These are phyloP conservation scores for Micronycteris hirsuta DNA, from an alignment of 2,113 vertebrate genomes.

Conservation along the genomic window DNA sequence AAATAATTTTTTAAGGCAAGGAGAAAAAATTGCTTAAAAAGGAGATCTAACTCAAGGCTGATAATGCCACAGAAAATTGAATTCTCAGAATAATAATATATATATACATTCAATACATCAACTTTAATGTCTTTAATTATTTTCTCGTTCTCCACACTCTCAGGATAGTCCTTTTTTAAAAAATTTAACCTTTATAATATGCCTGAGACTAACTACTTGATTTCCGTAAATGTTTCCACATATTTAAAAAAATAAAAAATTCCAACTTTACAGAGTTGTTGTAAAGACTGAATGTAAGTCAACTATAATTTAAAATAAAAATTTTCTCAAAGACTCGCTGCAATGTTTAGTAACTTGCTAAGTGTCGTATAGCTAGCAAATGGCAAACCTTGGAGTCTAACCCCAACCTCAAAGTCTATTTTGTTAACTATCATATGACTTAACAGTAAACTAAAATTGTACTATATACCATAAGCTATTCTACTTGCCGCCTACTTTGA, in stretches of 20 bases:
- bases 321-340: background rate
- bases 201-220: background rate
- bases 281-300: background rate
- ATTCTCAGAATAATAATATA: background rate
- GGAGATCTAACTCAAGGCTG: background rate
- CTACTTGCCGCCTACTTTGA: background rate
- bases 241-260: background rate
- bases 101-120: background rate
- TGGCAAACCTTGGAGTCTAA: background rate
- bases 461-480: background rate
- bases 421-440: background rate
- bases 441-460: background rate
- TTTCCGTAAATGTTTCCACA: background rate
- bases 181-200: background rate
- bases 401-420: background rate
- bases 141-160: background rate
- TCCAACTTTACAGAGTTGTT: background rate
- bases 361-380: background rate
- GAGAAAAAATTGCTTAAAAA: background rate
- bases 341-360: background rate
- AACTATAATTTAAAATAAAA: background rate
- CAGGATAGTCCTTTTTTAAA: background rate
- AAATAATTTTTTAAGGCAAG: constrained; percentile 21
- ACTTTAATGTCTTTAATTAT: background rate
- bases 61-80: background rate